Conservation (phyloP, 1,140 invertebrate genomes). For the Caenorhabditis brenneri region DNA sequence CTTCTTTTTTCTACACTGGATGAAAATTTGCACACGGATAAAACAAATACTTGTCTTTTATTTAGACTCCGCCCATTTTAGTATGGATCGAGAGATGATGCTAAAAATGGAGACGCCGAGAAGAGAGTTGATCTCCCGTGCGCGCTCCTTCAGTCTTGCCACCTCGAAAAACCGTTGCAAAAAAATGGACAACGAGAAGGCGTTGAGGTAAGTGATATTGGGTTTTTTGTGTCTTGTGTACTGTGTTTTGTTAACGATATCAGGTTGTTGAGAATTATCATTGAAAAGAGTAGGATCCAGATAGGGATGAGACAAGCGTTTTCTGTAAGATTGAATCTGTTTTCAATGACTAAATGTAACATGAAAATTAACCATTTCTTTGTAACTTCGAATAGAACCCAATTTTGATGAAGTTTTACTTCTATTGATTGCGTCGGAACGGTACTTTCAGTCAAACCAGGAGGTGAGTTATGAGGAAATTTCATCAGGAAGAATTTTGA, state of each 20-base stretch:
- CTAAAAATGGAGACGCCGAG: conserved; percentile 18
- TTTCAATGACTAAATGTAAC: no score
- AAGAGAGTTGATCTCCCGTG: conserved; percentile 35
- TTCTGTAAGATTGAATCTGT: no score
- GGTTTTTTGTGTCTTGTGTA: not conserved
- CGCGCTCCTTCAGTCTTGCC: conserved; percentile 38
- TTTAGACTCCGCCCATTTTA: conserved; percentile 1
- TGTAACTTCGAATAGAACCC: no score
- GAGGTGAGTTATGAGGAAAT: no score
- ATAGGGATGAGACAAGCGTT: no score
- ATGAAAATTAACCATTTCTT: no score
- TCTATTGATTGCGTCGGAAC: no score
- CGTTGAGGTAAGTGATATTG: conserved; percentile 25
- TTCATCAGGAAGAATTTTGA: no score
- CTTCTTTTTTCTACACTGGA: not conserved
- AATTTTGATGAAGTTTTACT: no score
- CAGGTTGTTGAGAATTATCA: no score
- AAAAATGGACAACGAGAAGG: conserved; percentile 42
- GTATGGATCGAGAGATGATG: not conserved
- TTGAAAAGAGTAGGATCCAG: no score
- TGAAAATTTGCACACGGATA: not conserved
- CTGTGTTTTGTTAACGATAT: not conserved
- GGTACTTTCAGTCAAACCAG: no score
- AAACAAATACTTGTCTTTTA: conserved; percentile 24
- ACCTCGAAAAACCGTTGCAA: conserved; percentile 42